Conservation (phyloP, 2,888 invertebrate genomes). For the Lasioglossum villosulum region DNA sequence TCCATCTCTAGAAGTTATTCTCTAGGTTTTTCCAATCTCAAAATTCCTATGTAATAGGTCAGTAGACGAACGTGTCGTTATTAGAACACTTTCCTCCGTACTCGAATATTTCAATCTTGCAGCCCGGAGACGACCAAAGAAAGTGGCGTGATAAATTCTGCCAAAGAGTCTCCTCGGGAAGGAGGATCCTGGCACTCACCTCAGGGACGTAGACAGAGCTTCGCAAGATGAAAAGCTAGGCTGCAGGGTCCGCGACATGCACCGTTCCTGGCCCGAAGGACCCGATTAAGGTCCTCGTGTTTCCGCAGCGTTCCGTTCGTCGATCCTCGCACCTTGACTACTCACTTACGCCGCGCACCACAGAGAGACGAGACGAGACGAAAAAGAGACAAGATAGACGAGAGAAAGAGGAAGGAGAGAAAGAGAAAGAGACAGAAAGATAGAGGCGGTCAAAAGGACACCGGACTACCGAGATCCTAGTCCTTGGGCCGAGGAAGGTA, state of each 20-base stretch:
- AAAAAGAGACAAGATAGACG: too few species aligned
- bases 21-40: neutral
- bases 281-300: slow-evolving; percentile 68
- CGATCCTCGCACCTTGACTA: slow-evolving; percentile 20
- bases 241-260: slow-evolving; percentile 77
- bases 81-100: neutral
- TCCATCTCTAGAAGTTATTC: neutral
- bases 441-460: slow-evolving; percentile 5
- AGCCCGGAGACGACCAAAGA: neutral
- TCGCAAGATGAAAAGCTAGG: slow-evolving; percentile 74
- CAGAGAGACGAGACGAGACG: neutral
- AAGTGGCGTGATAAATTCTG: neutral
- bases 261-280: slow-evolving; percentile 74
- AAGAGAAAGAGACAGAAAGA: neutral
- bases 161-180: neutral
- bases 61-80: neutral
- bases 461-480: slow-evolving; percentile 16
- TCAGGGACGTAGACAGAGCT: slow-evolving; percentile 79
- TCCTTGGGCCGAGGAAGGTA: neutral
- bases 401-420: too few species aligned
- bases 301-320: slow-evolving; percentile 22
- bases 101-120: neutral
- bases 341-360: slow-evolving; percentile 45
- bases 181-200: slow-evolving; percentile 63
- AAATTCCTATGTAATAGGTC: neutral